Evolutionary conservation across 2,888 invertebrate genomes (phyloP).

Genomic region (Lochmaea capreae): DNA sequence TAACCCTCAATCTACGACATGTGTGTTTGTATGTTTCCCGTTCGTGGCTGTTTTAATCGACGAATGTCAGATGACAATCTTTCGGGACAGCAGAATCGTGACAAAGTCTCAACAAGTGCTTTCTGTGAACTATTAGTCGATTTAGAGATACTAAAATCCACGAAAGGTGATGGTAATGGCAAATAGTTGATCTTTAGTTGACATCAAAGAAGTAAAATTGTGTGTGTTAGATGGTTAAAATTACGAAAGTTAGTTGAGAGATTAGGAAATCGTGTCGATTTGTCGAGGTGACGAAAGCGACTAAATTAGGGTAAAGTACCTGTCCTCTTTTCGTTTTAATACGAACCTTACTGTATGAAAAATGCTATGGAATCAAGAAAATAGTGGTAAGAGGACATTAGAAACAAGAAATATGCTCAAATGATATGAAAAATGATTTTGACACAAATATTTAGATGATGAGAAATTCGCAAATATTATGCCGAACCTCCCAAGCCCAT

Average conservation of each 20-base stretch:
- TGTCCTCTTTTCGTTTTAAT: too few relatives aligned
- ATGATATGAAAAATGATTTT: too few relatives aligned
- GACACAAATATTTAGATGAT: too few relatives aligned
- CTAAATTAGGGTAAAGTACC: too few relatives aligned
- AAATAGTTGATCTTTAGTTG: neutral
- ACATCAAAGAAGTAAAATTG: neutral
- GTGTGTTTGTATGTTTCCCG: neutral
- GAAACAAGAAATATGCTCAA: too few relatives aligned
- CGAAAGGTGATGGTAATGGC: neutral
- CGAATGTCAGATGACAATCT: neutral
- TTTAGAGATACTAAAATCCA: neutral
- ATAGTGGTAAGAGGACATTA: too few relatives aligned
- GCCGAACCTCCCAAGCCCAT: too few relatives aligned
- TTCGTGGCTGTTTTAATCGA: neutral
- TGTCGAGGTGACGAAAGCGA: too few relatives aligned
- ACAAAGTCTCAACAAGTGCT: neutral
- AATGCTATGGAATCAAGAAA: too few relatives aligned
- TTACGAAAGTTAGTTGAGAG: neutral
- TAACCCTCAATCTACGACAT: conserved; percentile 22
- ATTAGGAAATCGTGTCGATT: too few relatives aligned
- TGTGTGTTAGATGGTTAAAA: neutral
- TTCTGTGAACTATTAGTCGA: neutral
- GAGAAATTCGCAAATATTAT: too few relatives aligned
- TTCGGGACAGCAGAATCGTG: neutral
- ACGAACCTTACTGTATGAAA: too few relatives aligned